These are phyloP conservation scores for Sesia apiformis DNA, from an alignment of 2,888 invertebrate genomes.

Conservation along the genomic window DNA sequence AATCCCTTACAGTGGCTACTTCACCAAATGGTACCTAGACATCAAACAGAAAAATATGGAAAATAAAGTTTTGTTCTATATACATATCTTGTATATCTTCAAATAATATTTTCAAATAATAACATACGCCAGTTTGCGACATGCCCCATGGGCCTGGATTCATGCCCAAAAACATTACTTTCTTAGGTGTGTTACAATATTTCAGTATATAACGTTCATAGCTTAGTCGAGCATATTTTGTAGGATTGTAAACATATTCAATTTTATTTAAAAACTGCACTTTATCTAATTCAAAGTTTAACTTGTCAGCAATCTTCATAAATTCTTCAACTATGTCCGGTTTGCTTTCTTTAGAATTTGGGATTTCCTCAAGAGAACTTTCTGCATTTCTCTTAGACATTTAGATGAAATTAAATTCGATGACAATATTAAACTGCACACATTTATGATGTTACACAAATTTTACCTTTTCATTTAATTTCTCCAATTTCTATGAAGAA, in stretches of 20 bases:
- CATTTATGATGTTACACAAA: too few relatives aligned
- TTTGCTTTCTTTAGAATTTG: not conserved
- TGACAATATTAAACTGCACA: too few relatives aligned
- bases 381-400: too few relatives aligned
- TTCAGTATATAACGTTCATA: not conserved
- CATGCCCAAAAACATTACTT: conserved; percentile 91
- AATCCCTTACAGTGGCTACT: conserved; percentile 77
- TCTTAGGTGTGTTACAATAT: conserved; percentile 55
- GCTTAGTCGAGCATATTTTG: not conserved
- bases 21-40: conserved; percentile 86
- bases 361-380: too few relatives aligned
- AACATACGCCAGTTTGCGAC: conserved; percentile 79
- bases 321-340: not conserved
- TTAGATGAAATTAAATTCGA: too few relatives aligned
- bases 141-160: conserved; percentile 98
- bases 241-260: not conserved
- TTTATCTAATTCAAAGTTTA: not conserved
- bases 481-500: too few relatives aligned
- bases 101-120: too few relatives aligned
- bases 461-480: too few relatives aligned
- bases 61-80: too few relatives aligned
- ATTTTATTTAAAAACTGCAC: not conserved
- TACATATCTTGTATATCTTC: too few relatives aligned
- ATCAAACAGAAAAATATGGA: not conserved
- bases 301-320: not conserved